Percentiles rank a stretch among this genome's conserved stretches.
Evolutionary conservation across 2,113 vertebrate genomes (phyloP).

Genomic region (Ageneiosus marmoratus): DNA sequence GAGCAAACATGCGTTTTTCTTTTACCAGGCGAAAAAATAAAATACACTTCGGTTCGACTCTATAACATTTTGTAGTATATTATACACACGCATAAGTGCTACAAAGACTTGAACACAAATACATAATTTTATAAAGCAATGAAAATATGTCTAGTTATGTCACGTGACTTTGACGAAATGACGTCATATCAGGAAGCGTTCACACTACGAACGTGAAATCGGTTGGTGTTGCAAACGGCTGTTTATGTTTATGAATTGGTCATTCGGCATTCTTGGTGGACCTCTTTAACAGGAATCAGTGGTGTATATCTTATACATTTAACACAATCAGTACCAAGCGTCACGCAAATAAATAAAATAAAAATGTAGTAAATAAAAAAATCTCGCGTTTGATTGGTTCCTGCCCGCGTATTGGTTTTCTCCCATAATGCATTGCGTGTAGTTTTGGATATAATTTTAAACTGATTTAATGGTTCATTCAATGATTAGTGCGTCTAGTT

Average conservation of each 20-base stretch:
- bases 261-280: too few relatives aligned
- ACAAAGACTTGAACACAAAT: not conserved
- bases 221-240: too few relatives aligned
- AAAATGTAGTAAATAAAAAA: too few relatives aligned
- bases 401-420: not conserved
- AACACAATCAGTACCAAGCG: not conserved
- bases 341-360: too few relatives aligned
- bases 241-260: not conserved
- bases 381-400: not conserved
- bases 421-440: slow-evolving; percentile 18
- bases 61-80: too few relatives aligned
- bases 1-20: not conserved
- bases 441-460: not conserved
- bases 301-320: not conserved
- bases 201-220: not conserved
- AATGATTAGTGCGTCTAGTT: not conserved
- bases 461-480: not conserved
- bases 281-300: not conserved
- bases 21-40: not conserved
- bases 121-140: not conserved
- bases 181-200: not conserved
- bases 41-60: not conserved
- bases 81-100: not conserved
- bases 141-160: not conserved
- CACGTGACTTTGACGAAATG: not conserved